phyloP scores from a whole-genome alignment of 1,140 invertebrate species.

The Medauroidea extradentata region DNA sequence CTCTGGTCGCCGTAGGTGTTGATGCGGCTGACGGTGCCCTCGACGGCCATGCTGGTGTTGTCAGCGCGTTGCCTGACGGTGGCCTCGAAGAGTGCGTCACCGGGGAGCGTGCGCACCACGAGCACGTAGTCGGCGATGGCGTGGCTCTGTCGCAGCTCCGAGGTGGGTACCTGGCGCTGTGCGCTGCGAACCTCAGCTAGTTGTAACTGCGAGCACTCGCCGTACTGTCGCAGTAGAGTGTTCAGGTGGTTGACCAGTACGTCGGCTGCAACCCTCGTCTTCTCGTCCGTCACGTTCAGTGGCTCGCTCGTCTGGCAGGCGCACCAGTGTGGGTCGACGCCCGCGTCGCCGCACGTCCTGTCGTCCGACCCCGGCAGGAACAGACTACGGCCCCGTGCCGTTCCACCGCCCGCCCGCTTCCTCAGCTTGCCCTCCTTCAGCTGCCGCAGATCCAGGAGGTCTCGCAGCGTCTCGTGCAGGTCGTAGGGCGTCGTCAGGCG shows the following conservation, averaged over 20 bases:
- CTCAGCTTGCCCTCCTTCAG: constrained; percentile 33
- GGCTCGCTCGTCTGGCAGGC: constrained; percentile 61
- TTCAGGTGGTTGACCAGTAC: constrained; percentile 62
- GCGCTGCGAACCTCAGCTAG: constrained; percentile 52
- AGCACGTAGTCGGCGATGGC: constrained; percentile 57
- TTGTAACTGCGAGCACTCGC: constrained; percentile 50
- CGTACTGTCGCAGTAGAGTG: constrained; percentile 43
- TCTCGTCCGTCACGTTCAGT: not conserved
- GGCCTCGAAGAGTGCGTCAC: constrained; percentile 69
- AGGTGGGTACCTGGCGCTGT: constrained; percentile 38
- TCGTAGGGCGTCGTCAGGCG: constrained; percentile 58
- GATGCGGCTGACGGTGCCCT: constrained; percentile 69
- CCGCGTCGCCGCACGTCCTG: constrained; percentile 68
- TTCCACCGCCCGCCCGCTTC: constrained; percentile 7
- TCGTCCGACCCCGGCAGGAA: constrained; percentile 65
- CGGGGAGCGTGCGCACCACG: constrained; percentile 59
- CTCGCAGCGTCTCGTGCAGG: constrained; percentile 58
- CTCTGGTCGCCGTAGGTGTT: constrained; percentile 79
- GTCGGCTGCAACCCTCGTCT: constrained; percentile 8
- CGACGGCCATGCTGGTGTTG: constrained; percentile 39
- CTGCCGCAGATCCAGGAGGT: constrained; percentile 50
- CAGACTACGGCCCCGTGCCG: constrained; percentile 64
- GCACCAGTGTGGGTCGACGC: constrained; percentile 78
- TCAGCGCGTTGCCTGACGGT: constrained; percentile 49
- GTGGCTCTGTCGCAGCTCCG: constrained; percentile 6